A percentile compares a stretch with the other conserved stretches of the same genome.
Conservation (phyloP, 2,113 vertebrate species). For the Chaetops frenatus region DNA sequence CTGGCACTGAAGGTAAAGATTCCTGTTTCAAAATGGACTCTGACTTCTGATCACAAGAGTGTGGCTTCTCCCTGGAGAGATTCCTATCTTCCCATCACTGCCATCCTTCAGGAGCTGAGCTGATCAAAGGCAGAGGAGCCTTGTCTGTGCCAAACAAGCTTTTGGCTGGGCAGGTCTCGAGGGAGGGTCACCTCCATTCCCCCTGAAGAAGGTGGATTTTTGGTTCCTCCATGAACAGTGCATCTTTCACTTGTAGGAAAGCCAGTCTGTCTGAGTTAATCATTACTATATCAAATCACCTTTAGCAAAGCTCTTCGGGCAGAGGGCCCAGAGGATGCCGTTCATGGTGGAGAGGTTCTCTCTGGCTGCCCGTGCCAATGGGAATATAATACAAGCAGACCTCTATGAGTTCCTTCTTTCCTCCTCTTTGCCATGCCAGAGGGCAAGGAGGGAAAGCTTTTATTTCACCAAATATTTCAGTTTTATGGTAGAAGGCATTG, state of each 20-base stretch:
- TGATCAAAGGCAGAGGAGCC: background rate
- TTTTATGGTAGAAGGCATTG: background rate
- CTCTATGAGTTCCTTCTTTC: background rate
- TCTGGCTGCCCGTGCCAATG: background rate
- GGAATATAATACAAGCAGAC: background rate
- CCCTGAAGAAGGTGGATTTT: background rate
- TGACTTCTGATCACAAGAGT: background rate
- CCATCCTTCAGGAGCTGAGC: rapidly evolving
- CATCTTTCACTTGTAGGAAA: background rate
- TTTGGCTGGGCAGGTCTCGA: background rate
- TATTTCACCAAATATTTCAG: background rate
- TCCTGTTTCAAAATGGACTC: background rate
- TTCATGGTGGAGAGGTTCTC: background rate
- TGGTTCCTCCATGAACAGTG: background rate
- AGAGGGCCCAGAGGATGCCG: background rate
- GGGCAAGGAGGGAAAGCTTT: background rate
- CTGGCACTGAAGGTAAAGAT: constrained; percentile 87
- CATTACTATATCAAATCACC: background rate
- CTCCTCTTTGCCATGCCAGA: background rate
- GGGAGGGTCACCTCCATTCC: background rate
- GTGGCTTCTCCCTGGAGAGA: background rate
- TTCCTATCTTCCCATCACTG: background rate
- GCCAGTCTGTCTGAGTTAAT: background rate
- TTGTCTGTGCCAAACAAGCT: background rate
- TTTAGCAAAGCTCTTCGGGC: background rate